Conservation (phyloP, 1,140 invertebrate genomes). For the Drosophila gunungcola region DNA sequence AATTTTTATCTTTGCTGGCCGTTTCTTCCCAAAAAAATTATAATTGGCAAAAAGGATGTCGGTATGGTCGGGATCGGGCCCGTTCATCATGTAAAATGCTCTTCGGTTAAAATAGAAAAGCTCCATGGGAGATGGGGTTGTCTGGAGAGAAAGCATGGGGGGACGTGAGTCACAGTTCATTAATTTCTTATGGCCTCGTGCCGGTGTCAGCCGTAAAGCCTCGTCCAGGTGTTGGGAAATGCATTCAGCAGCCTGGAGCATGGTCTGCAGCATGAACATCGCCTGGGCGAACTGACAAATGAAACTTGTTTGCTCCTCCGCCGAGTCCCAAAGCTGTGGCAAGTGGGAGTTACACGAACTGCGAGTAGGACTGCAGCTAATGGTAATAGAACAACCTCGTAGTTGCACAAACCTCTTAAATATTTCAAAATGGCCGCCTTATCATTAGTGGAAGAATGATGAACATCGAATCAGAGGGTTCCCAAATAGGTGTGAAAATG, state of each 20-base stretch:
- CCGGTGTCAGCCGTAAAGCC: conserved; percentile 36
- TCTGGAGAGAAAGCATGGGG: conserved; percentile 7
- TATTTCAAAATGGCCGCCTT: conserved; percentile 55
- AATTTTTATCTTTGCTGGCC: conserved; percentile 57
- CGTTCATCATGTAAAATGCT: conserved; percentile 76
- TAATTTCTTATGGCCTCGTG: conserved; percentile 71
- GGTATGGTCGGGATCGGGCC: conserved; percentile 5
- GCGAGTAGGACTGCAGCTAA: conserved; percentile 34
- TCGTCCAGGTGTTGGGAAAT: conserved; percentile 51
- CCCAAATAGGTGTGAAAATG: conserved; percentile 9
- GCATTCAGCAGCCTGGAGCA: conserved; percentile 25
- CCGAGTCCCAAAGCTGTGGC: conserved; percentile 36
- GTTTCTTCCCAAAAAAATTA: conserved; percentile 77
- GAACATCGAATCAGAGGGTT: conserved; percentile 19
- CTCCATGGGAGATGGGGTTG: background rate
- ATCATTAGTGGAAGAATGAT: conserved; percentile 47
- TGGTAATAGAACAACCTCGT: conserved; percentile 36
- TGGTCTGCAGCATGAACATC: conserved; percentile 15
- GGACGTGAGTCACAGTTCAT: conserved; percentile 68
- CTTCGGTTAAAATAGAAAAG: conserved; percentile 68
- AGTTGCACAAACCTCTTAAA: conserved; percentile 35
- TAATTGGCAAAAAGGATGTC: conserved; percentile 46
- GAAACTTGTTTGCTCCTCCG: conserved; percentile 51
- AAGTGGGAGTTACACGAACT: conserved; percentile 43
- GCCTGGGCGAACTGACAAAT: conserved; percentile 51